Evolutionary conservation across 2,113 vertebrate genomes (phyloP).

Genomic region (Trematocara nigrifrons): DNA sequence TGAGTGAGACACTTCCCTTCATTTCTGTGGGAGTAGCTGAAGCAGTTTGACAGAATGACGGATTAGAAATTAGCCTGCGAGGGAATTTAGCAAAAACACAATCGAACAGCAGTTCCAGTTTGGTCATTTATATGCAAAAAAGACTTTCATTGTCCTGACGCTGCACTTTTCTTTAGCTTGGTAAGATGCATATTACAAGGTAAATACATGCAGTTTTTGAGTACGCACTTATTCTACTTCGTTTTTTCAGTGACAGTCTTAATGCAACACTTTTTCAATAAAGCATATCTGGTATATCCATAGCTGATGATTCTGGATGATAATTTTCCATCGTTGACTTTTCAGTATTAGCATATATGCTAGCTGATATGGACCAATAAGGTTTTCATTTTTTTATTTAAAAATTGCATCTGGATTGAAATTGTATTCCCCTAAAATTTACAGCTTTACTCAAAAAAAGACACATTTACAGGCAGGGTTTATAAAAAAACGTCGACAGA

Average conservation of each 20-base stretch:
- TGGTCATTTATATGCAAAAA: slow-evolving; percentile 33
- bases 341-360: neutral
- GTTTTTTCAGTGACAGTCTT: fast-evolving
- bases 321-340: neutral
- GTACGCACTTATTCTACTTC: neutral
- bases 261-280: neutral
- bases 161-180: neutral
- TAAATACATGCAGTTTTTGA: neutral
- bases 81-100: slow-evolving; percentile 37
- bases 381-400: neutral
- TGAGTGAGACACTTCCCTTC: slow-evolving; percentile 21
- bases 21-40: neutral
- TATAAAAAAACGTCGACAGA: fast-evolving
- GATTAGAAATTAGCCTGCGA: slow-evolving; percentile 51
- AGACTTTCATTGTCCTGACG: neutral
- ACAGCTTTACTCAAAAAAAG: neutral
- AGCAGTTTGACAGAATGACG: slow-evolving; percentile 51
- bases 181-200: neutral
- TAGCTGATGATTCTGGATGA: neutral
- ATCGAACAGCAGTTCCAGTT: slow-evolving; percentile 33
- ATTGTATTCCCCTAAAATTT: neutral
- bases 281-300: neutral
- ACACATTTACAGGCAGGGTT: neutral
- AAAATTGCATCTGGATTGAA: neutral
- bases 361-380: neutral